Conservation (phyloP, 2,797 vertebrate species). For the Sebastolobus alascanus region DNA sequence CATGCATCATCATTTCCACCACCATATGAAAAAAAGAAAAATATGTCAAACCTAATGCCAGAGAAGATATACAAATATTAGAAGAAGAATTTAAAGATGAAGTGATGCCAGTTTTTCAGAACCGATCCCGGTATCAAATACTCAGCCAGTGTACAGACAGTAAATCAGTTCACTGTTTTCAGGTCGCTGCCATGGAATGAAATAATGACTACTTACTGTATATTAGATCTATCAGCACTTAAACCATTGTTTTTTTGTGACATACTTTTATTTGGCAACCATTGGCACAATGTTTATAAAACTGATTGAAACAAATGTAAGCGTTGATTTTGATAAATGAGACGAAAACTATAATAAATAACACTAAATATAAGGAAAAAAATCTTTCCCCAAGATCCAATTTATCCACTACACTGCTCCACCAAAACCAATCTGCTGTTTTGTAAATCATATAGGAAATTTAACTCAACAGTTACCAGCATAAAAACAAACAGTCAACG, state of each 20-base stretch:
- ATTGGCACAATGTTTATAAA: neutral
- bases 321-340: neutral
- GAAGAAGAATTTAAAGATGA: neutral
- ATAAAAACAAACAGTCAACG: neutral
- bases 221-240: neutral
- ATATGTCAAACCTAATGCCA: slow-evolving; percentile 42
- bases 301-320: neutral
- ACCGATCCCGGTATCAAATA: neutral
- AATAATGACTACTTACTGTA: neutral
- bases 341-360: neutral
- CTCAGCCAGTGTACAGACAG: neutral
- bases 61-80: slow-evolving; percentile 18
- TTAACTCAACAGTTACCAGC: neutral
- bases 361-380: neutral
- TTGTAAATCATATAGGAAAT: neutral
- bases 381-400: neutral
- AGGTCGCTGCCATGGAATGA: neutral
- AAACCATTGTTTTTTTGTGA: neutral
- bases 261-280: neutral
- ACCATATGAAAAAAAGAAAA: slow-evolving; percentile 15
- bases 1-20: slow-evolving; percentile 66
- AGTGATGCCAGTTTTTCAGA: neutral
- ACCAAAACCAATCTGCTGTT: neutral
- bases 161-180: neutral
- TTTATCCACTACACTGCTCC: neutral